These are phyloP conservation scores for Archivesica marissinica DNA, from an alignment of 1,140 invertebrate species.

Conservation along the genomic window DNA sequence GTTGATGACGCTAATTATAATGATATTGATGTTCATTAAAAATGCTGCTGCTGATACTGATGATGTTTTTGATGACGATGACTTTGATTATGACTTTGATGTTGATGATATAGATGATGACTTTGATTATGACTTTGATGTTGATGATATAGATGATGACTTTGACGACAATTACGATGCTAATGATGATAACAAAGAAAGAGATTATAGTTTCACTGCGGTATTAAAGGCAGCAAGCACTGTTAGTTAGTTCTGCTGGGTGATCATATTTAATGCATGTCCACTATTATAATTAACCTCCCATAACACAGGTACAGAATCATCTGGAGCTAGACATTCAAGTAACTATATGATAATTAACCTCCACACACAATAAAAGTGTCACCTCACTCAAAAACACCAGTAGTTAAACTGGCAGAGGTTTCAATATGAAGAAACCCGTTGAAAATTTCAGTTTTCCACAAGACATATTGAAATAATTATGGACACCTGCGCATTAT, in stretches of 20 bases:
- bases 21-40: neutral
- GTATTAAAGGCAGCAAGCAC: too few species aligned
- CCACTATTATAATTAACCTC: too few species aligned
- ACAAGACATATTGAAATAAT: constrained; percentile 3
- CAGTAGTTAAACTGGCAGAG: constrained; percentile 16
- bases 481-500: neutral
- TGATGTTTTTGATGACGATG: neutral
- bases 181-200: neutral
- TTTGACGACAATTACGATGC: neutral
- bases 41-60: neutral
- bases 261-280: too few species aligned
- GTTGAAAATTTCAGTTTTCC: neutral
- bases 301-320: too few species aligned
- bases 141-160: neutral
- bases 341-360: too few species aligned
- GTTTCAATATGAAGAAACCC: neutral
- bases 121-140: neutral
- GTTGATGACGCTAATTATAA: neutral
- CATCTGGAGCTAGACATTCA: too few species aligned
- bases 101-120: neutral
- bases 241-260: too few species aligned
- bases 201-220: too few species aligned
- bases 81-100: neutral
- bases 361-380: constrained; percentile 1
- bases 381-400: constrained; percentile 4